Percentiles rank a stretch among this genome's conserved stretches.
Conservation (phyloP, 2,888 invertebrate species). For the Eledone cirrhosa region DNA sequence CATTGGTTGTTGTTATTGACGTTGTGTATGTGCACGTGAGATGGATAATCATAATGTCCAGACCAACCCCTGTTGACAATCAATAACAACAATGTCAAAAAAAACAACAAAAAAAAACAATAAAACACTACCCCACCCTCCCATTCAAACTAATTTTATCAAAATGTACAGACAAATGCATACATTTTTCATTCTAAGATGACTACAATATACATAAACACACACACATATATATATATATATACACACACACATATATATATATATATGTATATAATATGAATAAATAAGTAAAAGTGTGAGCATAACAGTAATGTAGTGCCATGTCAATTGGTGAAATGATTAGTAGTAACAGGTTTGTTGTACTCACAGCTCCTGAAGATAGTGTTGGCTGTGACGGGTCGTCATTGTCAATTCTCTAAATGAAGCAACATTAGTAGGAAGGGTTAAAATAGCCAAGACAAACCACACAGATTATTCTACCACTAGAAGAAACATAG, state of each 20-base stretch:
- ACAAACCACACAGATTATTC: no score
- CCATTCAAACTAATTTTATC: no score
- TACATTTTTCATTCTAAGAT: no score
- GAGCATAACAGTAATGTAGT: background rate
- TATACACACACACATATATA: background rate
- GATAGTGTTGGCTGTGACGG: constrained; percentile 11
- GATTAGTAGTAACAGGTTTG: background rate
- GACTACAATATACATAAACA: background rate
- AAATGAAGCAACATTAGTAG: constrained; percentile 22
- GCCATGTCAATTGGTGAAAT: background rate
- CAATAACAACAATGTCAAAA: no score
- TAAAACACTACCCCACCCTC: no score
- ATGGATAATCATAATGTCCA: no score
- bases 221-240: background rate
- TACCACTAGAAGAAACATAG: constrained; percentile 11
- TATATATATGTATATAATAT: background rate
- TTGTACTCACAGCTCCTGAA: constrained; percentile 21
- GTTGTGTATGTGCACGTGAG: no score
- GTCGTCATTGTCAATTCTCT: constrained; percentile 24
- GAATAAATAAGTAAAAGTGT: background rate
- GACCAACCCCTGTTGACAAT: no score
- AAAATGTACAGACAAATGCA: no score
- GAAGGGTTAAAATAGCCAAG: constrained; percentile 5
- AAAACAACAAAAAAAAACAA: no score
- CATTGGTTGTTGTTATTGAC: no score